These are phyloP conservation scores for Oedothorax gibbosus DNA, from an alignment of 1,140 invertebrate genomes.

Conservation along the genomic window DNA sequence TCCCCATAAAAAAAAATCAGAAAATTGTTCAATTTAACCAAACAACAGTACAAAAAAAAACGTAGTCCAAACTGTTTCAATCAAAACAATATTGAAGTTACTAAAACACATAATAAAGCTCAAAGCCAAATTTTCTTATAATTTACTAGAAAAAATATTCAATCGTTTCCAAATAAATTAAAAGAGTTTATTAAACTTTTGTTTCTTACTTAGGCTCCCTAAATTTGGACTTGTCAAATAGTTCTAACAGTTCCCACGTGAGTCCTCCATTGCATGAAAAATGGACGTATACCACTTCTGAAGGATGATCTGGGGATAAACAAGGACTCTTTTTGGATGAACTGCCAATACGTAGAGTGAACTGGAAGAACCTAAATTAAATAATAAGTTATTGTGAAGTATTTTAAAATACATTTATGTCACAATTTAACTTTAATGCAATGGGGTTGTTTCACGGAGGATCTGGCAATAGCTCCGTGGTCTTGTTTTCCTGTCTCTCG, in stretches of 20 bases:
- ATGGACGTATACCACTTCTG: slow-evolving; percentile 69
- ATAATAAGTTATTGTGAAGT: too few species aligned
- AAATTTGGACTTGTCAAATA: slow-evolving; percentile 65
- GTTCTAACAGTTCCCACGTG: slow-evolving; percentile 68
- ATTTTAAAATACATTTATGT: too few species aligned
- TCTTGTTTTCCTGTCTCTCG: too few species aligned
- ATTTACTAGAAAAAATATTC: too few species aligned
- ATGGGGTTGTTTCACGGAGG: too few species aligned
- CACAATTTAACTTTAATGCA: too few species aligned
- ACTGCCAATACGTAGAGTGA: slow-evolving; percentile 68
- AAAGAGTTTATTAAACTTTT: too few species aligned
- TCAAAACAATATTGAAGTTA: background rate
- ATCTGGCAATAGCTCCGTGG: too few species aligned
- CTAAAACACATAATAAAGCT: too few species aligned
- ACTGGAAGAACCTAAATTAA: slow-evolving; percentile 61
- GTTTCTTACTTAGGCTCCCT: slow-evolving; percentile 66
- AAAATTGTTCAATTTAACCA: background rate
- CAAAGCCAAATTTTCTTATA: too few species aligned
- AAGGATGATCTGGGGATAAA: slow-evolving; percentile 67
- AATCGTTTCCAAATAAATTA: too few species aligned
- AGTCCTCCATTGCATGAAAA: slow-evolving; percentile 70
- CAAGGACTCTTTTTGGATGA: slow-evolving; percentile 67
- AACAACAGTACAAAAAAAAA: background rate
- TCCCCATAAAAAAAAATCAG: too few species aligned
- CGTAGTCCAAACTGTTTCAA: background rate